Percentiles rank a stretch among this genome's conserved stretches.
These are phyloP conservation scores for Xyrichtys novacula DNA, from an alignment of 2,797 vertebrate genomes.

Conservation along the genomic window DNA sequence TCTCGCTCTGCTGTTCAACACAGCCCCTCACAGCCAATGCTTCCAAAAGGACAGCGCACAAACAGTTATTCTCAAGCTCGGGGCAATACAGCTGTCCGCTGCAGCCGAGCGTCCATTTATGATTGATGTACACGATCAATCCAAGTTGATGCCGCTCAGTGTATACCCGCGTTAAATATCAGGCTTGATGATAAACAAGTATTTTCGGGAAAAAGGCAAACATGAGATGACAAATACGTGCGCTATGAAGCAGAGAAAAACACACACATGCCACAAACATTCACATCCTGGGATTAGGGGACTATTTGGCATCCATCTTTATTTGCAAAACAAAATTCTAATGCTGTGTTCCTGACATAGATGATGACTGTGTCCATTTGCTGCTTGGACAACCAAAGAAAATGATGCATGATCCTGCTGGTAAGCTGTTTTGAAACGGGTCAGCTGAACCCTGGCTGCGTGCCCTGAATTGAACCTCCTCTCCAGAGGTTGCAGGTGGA, in stretches of 20 bases:
- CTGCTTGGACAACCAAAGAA: conserved; percentile 75
- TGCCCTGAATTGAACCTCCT: conserved; percentile 59
- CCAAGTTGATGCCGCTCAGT: conserved; percentile 36
- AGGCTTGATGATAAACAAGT: background rate
- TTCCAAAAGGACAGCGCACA: conserved; percentile 64
- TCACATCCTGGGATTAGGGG: background rate
- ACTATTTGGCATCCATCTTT: conserved; percentile 8
- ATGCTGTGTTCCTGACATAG: conserved; percentile 39
- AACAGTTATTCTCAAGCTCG: conserved; percentile 67
- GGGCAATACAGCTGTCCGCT: conserved; percentile 74
- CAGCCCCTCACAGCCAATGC: conserved; percentile 65
- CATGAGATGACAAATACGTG: conserved; percentile 11
- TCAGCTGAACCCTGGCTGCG: conserved; percentile 65
- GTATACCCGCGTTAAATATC: conserved; percentile 28
- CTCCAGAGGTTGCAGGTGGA: conserved; percentile 69
- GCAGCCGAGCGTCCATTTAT: conserved; percentile 67
- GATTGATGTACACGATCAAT: conserved; percentile 70
- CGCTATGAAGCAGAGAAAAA: conserved; percentile 8
- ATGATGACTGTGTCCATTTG: conserved; percentile 74
- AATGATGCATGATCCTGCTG: conserved; percentile 73
- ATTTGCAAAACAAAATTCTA: conserved; percentile 14
- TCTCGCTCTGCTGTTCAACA: conserved; percentile 79
- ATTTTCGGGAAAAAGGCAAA: conserved; percentile 29
- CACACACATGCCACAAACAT: conserved; percentile 2
- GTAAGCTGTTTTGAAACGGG: conserved; percentile 72